Conservation (phyloP, 2,113 vertebrate genomes). For the Cheilinus undulatus region DNA sequence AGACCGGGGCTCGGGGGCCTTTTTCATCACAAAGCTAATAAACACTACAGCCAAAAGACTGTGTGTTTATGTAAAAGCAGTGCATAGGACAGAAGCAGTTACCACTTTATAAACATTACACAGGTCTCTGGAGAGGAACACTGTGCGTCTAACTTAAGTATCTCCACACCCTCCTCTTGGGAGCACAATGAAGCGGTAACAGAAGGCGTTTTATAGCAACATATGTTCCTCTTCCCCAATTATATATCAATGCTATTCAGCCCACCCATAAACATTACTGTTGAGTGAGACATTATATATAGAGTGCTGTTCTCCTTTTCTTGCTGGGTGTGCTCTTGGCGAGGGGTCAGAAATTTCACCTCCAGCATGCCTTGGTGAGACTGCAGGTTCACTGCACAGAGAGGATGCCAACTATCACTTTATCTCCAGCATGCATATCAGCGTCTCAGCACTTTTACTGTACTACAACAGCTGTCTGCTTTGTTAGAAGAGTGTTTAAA, state of each 20-base stretch:
- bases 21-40: conserved; percentile 42
- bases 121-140: conserved; percentile 68
- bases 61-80: conserved; percentile 30
- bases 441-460: background rate
- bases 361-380: conserved; percentile 29
- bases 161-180: conserved; percentile 70
- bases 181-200: conserved; percentile 72
- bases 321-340: conserved; percentile 50
- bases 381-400: conserved; percentile 25
- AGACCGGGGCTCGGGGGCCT: conserved; percentile 39
- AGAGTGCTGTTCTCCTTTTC: conserved; percentile 50
- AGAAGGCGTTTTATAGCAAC: conserved; percentile 83
- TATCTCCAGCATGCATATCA: conserved; percentile 5
- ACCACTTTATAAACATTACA: conserved; percentile 82
- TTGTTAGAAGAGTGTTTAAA: background rate
- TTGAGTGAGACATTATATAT: conserved; percentile 72
- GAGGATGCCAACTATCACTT: conserved; percentile 25
- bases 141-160: conserved; percentile 78
- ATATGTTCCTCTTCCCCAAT: conserved; percentile 81
- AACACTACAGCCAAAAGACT: conserved; percentile 35
- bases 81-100: conserved; percentile 61
- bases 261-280: conserved; percentile 77
- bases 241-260: conserved; percentile 80
- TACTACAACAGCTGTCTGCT: background rate
- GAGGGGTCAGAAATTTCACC: conserved; percentile 62